phyloP scores from a whole-genome alignment of 2,888 invertebrate genomes.

The Scelioninae gen. 2 region DNA sequence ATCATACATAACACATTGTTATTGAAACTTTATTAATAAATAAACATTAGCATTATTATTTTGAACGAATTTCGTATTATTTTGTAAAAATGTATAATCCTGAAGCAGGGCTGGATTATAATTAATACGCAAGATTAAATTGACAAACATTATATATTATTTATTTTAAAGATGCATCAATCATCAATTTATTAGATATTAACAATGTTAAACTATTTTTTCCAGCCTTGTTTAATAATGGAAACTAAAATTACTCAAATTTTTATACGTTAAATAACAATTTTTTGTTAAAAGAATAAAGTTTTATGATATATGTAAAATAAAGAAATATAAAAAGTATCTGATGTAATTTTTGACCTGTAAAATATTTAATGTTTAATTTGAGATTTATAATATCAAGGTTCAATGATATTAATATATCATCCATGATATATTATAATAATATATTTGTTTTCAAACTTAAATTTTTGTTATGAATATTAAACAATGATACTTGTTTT shows the following conservation, averaged over 20 bases:
- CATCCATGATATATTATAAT: too few species aligned
- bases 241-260: slow-evolving; percentile 29
- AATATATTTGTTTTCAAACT: too few species aligned
- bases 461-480: too few species aligned
- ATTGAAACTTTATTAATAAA: slow-evolving; percentile 56
- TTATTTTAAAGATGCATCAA: slow-evolving; percentile 10
- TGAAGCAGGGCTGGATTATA: slow-evolving; percentile 37
- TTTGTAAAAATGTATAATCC: slow-evolving; percentile 43
- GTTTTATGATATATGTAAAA: slow-evolving; percentile 20
- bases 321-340: slow-evolving; percentile 26
- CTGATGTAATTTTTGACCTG: slow-evolving; percentile 25
- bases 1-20: slow-evolving; percentile 47
- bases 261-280: slow-evolving; percentile 31
- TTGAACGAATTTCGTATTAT: too few species aligned
- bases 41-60: too few species aligned
- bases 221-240: slow-evolving; percentile 29
- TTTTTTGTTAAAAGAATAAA: slow-evolving; percentile 24
- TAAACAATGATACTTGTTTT: too few species aligned
- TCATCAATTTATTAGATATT: slow-evolving; percentile 6
- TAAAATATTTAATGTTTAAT: slow-evolving; percentile 10
- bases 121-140: too few species aligned
- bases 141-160: slow-evolving; percentile 17
- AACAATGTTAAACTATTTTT: slow-evolving; percentile 21
- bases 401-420: too few species aligned
- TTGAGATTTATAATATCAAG: too few species aligned